phyloP scores from a whole-genome alignment of 2,888 invertebrate genomes.

The Homarus gammarus region DNA sequence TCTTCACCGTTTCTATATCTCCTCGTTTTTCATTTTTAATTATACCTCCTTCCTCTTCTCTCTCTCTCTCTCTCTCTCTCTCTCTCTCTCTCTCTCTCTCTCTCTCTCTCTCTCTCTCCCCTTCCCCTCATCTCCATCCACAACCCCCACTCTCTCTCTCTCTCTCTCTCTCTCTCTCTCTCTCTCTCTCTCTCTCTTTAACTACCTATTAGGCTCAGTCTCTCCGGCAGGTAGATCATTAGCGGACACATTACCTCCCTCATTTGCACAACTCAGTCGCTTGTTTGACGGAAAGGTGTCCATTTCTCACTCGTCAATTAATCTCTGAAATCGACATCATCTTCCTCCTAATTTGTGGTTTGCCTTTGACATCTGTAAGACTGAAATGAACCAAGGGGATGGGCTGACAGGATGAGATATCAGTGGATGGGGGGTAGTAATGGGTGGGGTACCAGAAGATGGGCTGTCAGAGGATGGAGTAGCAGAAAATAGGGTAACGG shows the following conservation, averaged over 20 bases:
- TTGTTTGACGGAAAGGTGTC: slow-evolving; percentile 4
- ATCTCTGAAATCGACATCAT: not conserved
- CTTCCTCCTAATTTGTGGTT: too few relatives aligned
- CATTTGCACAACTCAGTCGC: slow-evolving; percentile 6
- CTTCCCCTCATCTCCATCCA: not conserved
- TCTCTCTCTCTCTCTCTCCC: not conserved
- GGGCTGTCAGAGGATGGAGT: not conserved
- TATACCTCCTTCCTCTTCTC: not conserved
- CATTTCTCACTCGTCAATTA: slow-evolving; percentile 13
- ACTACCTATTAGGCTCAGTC: not conserved
- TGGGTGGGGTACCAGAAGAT: not conserved
- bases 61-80: not conserved
- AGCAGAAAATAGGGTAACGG: not conserved
- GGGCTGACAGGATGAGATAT: not conserved
- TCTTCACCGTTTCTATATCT: not conserved
- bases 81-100: too few relatives aligned
- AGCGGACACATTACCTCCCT: not conserved
- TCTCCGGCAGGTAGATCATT: not conserved
- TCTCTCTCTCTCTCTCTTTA: not conserved
- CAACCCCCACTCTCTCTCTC: not conserved
- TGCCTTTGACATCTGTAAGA: too few relatives aligned
- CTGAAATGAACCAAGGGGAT: not conserved
- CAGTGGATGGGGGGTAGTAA: not conserved
- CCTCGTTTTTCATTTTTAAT: not conserved
- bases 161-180: too few relatives aligned